These are phyloP conservation scores for Sapayoa aenigma DNA, from an alignment of 2,113 vertebrate species.

Conservation along the genomic window DNA sequence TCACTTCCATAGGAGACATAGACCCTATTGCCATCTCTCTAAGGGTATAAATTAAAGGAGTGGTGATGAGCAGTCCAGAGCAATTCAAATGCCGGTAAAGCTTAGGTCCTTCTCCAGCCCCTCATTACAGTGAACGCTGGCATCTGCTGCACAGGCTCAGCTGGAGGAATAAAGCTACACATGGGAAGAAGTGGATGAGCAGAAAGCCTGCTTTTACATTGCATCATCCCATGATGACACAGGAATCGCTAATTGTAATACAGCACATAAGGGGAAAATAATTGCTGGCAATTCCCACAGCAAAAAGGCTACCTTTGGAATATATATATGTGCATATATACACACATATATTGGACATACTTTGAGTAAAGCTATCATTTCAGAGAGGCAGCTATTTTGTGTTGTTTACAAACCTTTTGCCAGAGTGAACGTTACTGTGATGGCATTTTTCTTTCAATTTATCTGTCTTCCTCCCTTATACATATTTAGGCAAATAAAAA, in stretches of 20 bases:
- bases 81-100: constrained; percentile 74
- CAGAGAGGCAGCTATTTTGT: constrained; percentile 53
- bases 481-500: constrained; percentile 72
- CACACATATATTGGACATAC: background rate
- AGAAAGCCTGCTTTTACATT: constrained; percentile 68
- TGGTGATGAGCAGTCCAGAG: constrained; percentile 73
- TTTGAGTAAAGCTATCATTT: constrained; percentile 30
- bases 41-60: constrained; percentile 76
- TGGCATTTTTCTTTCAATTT: constrained; percentile 66
- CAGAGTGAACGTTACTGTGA: constrained; percentile 41
- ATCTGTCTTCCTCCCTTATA: constrained; percentile 58
- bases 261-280: constrained; percentile 1
- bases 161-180: constrained; percentile 68
- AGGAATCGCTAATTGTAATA: constrained; percentile 61
- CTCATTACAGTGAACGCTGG: constrained; percentile 66
- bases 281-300: constrained; percentile 50
- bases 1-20: constrained; percentile 73
- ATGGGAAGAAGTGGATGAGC: constrained; percentile 59
- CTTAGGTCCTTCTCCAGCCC: constrained; percentile 68
- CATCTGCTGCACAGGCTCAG: constrained; percentile 60
- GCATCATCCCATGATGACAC: constrained; percentile 68
- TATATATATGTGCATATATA: background rate
- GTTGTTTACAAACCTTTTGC: constrained; percentile 64
- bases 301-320: constrained; percentile 33
- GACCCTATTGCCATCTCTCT: constrained; percentile 73